These are phyloP conservation scores for Dorcus parallelipipedus DNA, from an alignment of 2,888 invertebrate genomes.

Conservation along the genomic window DNA sequence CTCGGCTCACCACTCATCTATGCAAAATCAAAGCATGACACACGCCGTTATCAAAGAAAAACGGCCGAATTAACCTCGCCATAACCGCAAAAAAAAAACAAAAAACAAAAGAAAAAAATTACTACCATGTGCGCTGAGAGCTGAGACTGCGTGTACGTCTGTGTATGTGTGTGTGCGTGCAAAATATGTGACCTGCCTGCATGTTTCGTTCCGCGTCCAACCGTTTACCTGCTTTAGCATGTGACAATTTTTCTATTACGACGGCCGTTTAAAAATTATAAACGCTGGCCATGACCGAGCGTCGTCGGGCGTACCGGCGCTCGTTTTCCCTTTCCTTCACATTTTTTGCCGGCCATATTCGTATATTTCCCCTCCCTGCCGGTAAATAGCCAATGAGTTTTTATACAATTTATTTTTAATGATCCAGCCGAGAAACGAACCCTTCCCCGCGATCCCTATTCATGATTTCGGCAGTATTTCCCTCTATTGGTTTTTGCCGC, in stretches of 20 bases:
- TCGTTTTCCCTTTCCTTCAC: slow-evolving; percentile 37
- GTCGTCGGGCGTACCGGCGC: slow-evolving; percentile 17
- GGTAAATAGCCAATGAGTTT: slow-evolving; percentile 43
- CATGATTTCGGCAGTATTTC: slow-evolving; percentile 18
- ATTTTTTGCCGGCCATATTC: slow-evolving; percentile 40
- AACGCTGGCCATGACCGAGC: slow-evolving; percentile 11
- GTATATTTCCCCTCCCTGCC: slow-evolving; percentile 33
- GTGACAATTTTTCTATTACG: too few relatives aligned
- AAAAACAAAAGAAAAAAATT: neutral
- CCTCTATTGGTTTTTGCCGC: slow-evolving; percentile 26
- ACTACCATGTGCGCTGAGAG: neutral
- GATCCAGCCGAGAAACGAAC: slow-evolving; percentile 36
- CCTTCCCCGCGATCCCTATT: slow-evolving; percentile 26
- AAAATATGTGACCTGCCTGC: too few relatives aligned
- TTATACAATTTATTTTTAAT: slow-evolving; percentile 41
- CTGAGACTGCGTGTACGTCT: too few relatives aligned
- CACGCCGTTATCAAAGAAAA: neutral
- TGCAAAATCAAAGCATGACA: neutral
- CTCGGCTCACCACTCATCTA: too few relatives aligned
- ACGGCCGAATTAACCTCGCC: neutral
- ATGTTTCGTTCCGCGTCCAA: too few relatives aligned
- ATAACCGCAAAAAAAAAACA: neutral
- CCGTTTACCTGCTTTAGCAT: too few relatives aligned
- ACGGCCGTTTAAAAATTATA: neutral
- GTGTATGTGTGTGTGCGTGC: too few relatives aligned